phyloP scores from a whole-genome alignment of 2,113 vertebrate species.

The Psilopsiagon aymara region DNA sequence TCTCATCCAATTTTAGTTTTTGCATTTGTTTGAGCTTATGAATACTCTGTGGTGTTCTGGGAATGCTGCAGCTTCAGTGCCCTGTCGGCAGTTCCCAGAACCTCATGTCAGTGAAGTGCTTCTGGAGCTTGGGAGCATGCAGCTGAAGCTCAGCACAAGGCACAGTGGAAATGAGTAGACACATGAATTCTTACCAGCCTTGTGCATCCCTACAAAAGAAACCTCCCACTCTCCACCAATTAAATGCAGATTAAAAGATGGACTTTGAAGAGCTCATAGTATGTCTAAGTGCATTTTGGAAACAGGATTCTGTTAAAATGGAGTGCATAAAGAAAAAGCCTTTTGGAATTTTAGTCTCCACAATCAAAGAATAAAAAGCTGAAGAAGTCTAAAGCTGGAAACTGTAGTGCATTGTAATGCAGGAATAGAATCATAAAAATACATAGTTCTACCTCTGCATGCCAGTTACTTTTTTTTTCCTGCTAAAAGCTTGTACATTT shows the following conservation, averaged over 20 bases:
- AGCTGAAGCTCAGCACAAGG: background rate
- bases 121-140: rapidly evolving
- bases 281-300: background rate
- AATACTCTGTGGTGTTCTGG: background rate
- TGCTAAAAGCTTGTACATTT: background rate
- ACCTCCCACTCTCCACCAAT: background rate
- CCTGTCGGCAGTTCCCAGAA: rapidly evolving
- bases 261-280: background rate
- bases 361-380: background rate
- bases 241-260: background rate
- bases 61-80: background rate
- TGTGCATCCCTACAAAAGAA: background rate
- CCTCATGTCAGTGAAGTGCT: background rate
- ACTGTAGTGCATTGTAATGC: background rate
- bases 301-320: background rate
- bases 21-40: background rate
- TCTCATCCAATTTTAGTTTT: background rate
- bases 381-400: background rate
- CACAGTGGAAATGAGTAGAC: background rate
- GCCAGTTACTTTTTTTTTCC: background rate
- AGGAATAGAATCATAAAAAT: background rate
- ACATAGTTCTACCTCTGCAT: background rate
- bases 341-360: background rate
- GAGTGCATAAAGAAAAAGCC: background rate
- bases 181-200: background rate